Percentiles rank a stretch among this genome's conserved stretches.
Evolutionary conservation across 2,113 vertebrate species (phyloP).

Genomic region (Perccottus glenii): DNA sequence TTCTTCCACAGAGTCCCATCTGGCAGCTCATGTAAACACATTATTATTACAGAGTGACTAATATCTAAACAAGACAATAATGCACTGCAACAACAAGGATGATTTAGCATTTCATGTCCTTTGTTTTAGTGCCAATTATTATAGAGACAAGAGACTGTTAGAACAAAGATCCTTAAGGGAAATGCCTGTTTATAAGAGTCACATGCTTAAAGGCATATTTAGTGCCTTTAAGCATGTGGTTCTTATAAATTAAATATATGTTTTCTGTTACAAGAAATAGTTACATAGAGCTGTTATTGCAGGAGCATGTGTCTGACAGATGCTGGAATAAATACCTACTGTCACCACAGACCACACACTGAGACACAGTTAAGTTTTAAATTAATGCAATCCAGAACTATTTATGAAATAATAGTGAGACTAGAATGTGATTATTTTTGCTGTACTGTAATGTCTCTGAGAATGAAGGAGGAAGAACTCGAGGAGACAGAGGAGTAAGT

Average conservation of each 20-base stretch:
- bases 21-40: slow-evolving; percentile 39
- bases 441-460: background rate
- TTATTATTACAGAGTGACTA: slow-evolving; percentile 21
- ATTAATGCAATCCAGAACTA: background rate
- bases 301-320: slow-evolving; percentile 70
- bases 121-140: slow-evolving; percentile 44
- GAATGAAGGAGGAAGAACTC: slow-evolving; percentile 4
- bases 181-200: slow-evolving; percentile 23
- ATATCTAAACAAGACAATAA: slow-evolving; percentile 37
- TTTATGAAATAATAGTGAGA: background rate
- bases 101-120: slow-evolving; percentile 19
- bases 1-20: slow-evolving; percentile 23
- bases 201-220: slow-evolving; percentile 29
- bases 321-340: slow-evolving; percentile 34
- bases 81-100: slow-evolving; percentile 39
- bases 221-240: slow-evolving; percentile 29
- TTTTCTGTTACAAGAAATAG: slow-evolving; percentile 22
- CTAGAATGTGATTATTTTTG: background rate
- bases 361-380: slow-evolving; percentile 15
- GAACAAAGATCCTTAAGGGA: slow-evolving; percentile 17
- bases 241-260: slow-evolving; percentile 30
- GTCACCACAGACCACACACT: slow-evolving; percentile 22
- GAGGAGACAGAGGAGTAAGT: slow-evolving; percentile 24
- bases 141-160: slow-evolving; percentile 25
- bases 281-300: slow-evolving; percentile 37